phyloP scores from a whole-genome alignment of 2,113 vertebrate species.

The Ciconia boyciana region DNA sequence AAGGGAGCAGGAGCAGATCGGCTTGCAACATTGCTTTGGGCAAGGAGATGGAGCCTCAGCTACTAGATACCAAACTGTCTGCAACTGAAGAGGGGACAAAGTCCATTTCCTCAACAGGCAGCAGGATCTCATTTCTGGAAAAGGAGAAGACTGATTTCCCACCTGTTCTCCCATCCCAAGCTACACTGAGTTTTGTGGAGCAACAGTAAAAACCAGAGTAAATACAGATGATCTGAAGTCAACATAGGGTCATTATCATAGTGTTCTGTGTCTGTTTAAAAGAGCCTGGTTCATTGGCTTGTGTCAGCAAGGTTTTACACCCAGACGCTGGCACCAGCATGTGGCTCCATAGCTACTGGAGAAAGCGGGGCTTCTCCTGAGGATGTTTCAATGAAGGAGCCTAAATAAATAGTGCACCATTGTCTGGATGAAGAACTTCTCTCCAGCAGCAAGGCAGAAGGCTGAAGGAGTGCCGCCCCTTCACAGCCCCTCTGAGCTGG shows the following conservation, averaged over 20 bases:
- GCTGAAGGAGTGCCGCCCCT: background rate
- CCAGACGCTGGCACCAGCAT: background rate
- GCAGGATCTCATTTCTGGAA: background rate
- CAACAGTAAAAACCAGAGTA: background rate
- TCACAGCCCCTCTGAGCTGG: background rate
- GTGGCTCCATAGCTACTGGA: background rate
- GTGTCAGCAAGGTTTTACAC: background rate
- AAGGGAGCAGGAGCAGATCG: background rate
- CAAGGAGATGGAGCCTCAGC: background rate
- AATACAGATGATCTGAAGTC: background rate
- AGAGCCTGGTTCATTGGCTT: background rate
- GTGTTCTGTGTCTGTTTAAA: background rate
- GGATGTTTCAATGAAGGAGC: background rate
- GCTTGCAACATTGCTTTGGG: background rate
- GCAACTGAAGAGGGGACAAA: background rate
- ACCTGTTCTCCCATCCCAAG: background rate
- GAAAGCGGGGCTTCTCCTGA: background rate
- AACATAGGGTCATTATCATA: fast-evolving
- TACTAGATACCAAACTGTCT: background rate
- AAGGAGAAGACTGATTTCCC: background rate
- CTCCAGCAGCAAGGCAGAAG: background rate
- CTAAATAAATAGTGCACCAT: background rate
- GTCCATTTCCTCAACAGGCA: background rate
- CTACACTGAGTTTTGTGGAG: background rate
- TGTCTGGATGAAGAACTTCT: background rate